Evolutionary conservation across 2,797 vertebrate genomes (phyloP).

Genomic region (Eutrigla gurnardus): DNA sequence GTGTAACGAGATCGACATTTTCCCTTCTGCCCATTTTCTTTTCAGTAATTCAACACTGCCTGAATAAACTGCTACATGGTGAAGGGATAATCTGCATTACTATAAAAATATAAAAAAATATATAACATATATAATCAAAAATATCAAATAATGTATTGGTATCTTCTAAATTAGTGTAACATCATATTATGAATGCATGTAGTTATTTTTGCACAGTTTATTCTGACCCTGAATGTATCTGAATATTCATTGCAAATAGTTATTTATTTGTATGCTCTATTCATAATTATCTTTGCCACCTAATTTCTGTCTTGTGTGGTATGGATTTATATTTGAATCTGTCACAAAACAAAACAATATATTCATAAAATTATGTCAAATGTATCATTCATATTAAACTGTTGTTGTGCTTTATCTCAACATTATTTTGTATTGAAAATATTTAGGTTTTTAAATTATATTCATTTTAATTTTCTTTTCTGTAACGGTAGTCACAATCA

Average conservation of each 20-base stretch:
- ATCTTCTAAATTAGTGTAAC: not conserved
- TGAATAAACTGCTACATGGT: constrained; percentile 3
- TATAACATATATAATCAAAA: not conserved
- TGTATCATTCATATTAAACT: not conserved
- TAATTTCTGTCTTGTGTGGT: not conserved
- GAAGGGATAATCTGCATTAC: not conserved
- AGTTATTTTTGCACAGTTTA: not conserved
- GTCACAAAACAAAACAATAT: not conserved
- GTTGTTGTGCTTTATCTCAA: not conserved
- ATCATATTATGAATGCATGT: not conserved
- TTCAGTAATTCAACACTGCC: constrained; percentile 11
- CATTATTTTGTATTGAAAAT: not conserved
- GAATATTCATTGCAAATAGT: not conserved
- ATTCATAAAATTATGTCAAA: not conserved
- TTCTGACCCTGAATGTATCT: not conserved
- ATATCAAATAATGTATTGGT: not conserved
- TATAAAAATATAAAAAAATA: not conserved
- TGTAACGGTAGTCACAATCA: not conserved
- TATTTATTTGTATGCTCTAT: not conserved
- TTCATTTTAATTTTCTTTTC: not conserved
- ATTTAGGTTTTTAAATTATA: not conserved
- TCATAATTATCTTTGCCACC: not conserved
- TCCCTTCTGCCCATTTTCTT: constrained; percentile 35
- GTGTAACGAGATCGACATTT: constrained; percentile 25
- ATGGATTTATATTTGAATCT: not conserved